A percentile compares a stretch with the other conserved stretches of the same genome.
Conservation (phyloP, 2,113 vertebrate genomes). For the Collichthys lucidus region DNA sequence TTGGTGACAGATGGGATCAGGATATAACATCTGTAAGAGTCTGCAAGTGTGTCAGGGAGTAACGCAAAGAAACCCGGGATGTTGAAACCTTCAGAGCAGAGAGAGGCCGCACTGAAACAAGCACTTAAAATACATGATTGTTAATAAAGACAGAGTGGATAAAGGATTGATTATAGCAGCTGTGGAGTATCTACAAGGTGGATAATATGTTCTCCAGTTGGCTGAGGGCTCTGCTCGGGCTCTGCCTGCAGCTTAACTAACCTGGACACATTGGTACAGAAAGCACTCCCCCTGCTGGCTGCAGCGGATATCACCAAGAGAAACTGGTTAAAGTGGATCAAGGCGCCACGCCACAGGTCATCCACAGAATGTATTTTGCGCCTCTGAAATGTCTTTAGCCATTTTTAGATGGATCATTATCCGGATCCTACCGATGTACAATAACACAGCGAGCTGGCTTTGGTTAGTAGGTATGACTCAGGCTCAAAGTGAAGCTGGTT, state of each 20-base stretch:
- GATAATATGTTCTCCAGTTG: conserved; percentile 51
- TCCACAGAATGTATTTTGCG: conserved; percentile 30
- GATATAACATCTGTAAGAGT: conserved; percentile 68
- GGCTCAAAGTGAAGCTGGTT: conserved; percentile 57
- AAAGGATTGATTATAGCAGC: conserved; percentile 62
- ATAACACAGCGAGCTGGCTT: conserved; percentile 27
- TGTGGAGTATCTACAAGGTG: conserved; percentile 61
- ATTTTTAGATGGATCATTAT: conserved; percentile 61
- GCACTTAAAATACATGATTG: conserved; percentile 30
- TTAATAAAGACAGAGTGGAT: conserved; percentile 35
- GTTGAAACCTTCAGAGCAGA: conserved; percentile 62
- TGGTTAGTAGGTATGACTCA: conserved; percentile 55
- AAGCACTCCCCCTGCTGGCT: conserved; percentile 79
- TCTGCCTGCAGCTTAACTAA: conserved; percentile 47
- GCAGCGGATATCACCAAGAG: conserved; percentile 17
- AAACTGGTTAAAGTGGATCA: conserved; percentile 43
- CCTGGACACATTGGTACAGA: conserved; percentile 59
- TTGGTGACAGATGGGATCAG: conserved; percentile 70
- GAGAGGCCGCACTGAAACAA: conserved; percentile 42
- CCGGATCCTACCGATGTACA: conserved; percentile 17
- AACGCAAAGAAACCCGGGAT: conserved; percentile 47
- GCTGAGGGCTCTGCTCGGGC: conserved; percentile 46
- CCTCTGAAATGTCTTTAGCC: conserved; percentile 48
- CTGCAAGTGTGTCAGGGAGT: conserved; percentile 59
- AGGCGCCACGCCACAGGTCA: conserved; percentile 35